Percentiles rank a stretch among this genome's conserved stretches.
Evolutionary conservation across 2,888 invertebrate genomes (phyloP).

Genomic region (Peribatodes rhomboidaria): DNA sequence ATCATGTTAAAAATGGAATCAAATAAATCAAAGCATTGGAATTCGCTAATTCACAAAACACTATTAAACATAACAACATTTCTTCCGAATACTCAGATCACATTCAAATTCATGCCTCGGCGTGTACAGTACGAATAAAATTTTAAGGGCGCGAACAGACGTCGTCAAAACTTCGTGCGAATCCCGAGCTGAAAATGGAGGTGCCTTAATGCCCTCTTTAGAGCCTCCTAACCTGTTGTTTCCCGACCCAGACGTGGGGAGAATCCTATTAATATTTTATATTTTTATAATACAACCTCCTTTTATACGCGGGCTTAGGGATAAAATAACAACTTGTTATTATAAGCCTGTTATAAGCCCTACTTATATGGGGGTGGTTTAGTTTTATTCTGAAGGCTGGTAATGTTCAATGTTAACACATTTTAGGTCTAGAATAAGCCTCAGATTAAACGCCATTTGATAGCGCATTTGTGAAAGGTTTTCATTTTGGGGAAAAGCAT

Average conservation of each 20-base stretch:
- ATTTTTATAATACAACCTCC: conserved; percentile 28
- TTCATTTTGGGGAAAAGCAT: neutral
- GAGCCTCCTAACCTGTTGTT: conserved; percentile 36
- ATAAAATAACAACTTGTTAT: conserved; percentile 26
- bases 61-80: conserved; percentile 8
- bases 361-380: conserved; percentile 14
- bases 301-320: conserved; percentile 16
- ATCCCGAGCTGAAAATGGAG: conserved; percentile 20
- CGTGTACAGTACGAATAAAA: conserved; percentile 27
- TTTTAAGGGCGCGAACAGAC: conserved; percentile 30
- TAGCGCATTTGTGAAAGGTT: neutral
- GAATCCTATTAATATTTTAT: conserved; percentile 33
- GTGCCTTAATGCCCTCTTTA: conserved; percentile 28
- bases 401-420: conserved; percentile 4
- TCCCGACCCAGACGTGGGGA: conserved; percentile 24
- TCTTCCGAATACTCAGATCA: conserved; percentile 13
- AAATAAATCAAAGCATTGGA: neutral
- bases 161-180: conserved; percentile 22
- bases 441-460: neutral
- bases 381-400: conserved; percentile 7
- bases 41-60: neutral
- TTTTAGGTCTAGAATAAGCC: conserved; percentile 1
- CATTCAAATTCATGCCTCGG: conserved; percentile 27
- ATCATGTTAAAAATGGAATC: too few species aligned
- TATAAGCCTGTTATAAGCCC: conserved; percentile 15